phyloP scores from a whole-genome alignment of 2,888 invertebrate genomes.

The Microlaimidae sp. region DNA sequence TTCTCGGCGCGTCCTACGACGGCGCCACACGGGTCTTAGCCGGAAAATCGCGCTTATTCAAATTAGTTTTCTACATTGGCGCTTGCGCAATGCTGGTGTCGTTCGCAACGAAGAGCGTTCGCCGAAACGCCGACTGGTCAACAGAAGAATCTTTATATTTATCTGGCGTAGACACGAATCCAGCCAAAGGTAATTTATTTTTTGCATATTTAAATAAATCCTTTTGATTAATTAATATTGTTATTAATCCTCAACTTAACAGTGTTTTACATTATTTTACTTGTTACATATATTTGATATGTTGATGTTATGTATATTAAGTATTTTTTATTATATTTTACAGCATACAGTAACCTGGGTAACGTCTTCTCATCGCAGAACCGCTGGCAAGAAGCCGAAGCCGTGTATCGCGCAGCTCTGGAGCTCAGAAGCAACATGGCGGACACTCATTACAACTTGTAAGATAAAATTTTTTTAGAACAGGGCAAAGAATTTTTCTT shows the following conservation, averaged over 20 bases:
- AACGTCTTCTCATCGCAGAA: constrained; percentile 80
- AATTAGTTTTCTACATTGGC: too few species aligned
- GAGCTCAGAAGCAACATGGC: constrained; percentile 87
- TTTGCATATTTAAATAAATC: background rate
- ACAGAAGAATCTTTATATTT: constrained; percentile 49
- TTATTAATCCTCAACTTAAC: too few species aligned
- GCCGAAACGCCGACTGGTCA: constrained; percentile 20
- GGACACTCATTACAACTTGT: constrained; percentile 96
- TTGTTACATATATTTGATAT: constrained; percentile 19
- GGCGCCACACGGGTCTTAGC: background rate
- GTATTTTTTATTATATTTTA: constrained; percentile 6
- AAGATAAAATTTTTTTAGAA: constrained; percentile 41
- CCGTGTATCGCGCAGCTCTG: constrained; percentile 73
- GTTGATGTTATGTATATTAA: background rate
- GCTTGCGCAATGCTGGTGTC: too few species aligned
- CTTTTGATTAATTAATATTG: too few species aligned
- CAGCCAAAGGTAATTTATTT: constrained; percentile 66
- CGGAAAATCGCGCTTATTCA: background rate
- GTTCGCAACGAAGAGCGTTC: constrained; percentile 14
- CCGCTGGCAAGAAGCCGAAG: constrained; percentile 67
- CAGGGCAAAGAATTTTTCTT: background rate
- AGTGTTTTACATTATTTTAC: too few species aligned
- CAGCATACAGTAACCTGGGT: constrained; percentile 66
- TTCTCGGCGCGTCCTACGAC: constrained; percentile 52
- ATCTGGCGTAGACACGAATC: constrained; percentile 76